Evolutionary conservation across 2,888 invertebrate genomes (phyloP).

Genomic region (Heliconius charithonia): DNA sequence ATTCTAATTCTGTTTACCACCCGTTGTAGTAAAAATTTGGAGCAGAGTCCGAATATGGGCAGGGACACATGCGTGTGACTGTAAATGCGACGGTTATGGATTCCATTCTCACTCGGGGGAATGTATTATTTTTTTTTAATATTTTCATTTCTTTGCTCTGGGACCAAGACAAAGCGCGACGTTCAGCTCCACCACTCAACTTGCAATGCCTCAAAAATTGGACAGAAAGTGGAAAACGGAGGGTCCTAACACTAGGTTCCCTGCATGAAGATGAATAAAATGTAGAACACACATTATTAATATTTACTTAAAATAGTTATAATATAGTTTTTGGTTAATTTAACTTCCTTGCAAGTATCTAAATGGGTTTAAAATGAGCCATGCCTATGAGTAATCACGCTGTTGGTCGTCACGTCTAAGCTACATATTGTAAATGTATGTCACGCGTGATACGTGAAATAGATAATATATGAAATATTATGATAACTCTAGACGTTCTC

Average conservation of each 20-base stretch:
- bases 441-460: slow-evolving; percentile 12
- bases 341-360: not conserved
- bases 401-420: slow-evolving; percentile 13
- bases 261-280: no score
- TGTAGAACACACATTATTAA: not conserved
- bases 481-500: not conserved
- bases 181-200: no score
- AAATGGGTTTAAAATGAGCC: not conserved
- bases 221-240: no score
- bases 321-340: not conserved
- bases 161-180: no score
- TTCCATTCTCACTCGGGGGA: no score
- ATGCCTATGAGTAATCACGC: not conserved
- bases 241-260: no score
- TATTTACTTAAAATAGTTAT: not conserved
- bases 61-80: no score
- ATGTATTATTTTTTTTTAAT: no score
- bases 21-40: not conserved
- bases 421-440: not conserved
- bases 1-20: not conserved
- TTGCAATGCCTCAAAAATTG: no score
- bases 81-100: no score
- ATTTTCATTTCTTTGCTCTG: no score
- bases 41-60: not conserved
- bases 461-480: slow-evolving; percentile 7